These are phyloP conservation scores for Anguilla anguilla DNA, from an alignment of 2,797 vertebrate species.

Conservation along the genomic window DNA sequence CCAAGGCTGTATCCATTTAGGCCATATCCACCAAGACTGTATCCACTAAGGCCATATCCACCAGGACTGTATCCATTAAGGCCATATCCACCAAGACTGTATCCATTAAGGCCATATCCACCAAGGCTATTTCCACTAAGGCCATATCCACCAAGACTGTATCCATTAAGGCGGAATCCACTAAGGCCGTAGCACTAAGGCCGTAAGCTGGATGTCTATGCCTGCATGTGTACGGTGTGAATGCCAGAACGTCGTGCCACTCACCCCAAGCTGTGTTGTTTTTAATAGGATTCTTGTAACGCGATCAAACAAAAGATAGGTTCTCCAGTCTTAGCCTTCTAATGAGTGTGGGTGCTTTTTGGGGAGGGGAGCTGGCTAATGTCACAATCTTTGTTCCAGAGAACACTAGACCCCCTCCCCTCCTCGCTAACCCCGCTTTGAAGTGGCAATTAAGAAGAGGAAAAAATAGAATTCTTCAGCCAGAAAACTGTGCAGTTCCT, in stretches of 20 bases:
- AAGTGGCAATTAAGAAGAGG: neutral
- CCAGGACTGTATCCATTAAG: too few species aligned
- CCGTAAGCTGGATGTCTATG: slow-evolving; percentile 26
- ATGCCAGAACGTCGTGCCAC: slow-evolving; percentile 49
- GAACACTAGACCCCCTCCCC: neutral
- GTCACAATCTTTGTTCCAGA: neutral
- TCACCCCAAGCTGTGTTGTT: slow-evolving; percentile 56
- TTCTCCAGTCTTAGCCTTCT: slow-evolving; percentile 23
- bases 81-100: too few species aligned
- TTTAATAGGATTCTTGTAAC: slow-evolving; percentile 59
- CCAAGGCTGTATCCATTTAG: neutral
- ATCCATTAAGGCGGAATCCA: too few species aligned
- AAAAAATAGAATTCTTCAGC: neutral
- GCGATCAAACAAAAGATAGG: slow-evolving; percentile 7
- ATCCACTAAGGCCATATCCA: too few species aligned
- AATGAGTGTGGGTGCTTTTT: slow-evolving; percentile 17
- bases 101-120: too few species aligned
- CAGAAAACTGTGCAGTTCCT: neutral
- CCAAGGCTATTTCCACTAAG: too few species aligned
- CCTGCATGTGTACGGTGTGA: slow-evolving; percentile 4
- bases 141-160: too few species aligned
- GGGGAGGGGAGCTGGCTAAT: neutral
- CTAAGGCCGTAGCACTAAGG: neutral
- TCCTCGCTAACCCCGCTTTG: neutral
- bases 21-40: too few species aligned